Base-by-base conservation (phyloP, 2,888 invertebrate species). In the Cheilosia impressa region DNA sequence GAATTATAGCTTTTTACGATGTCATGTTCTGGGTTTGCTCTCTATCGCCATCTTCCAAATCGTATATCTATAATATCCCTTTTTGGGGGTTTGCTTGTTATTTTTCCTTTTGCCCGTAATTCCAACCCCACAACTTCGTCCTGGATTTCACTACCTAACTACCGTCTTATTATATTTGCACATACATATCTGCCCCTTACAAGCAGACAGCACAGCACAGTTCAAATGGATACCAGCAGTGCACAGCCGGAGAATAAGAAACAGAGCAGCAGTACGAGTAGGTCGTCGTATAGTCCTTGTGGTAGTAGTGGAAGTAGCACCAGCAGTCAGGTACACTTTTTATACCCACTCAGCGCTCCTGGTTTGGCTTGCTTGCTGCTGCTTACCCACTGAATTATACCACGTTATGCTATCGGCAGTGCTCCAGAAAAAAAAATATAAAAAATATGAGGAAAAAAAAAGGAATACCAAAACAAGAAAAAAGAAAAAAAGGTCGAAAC, bases 1-100 rank as follows among this genome's bases (percentile, higher is more conserved):
- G 90, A 90, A 90, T 90, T 90, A 89, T 90, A 90, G 87, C 88
- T 85, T 88, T 89, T 88, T 89, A 88, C 88, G 88, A 88, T 88
- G 88, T 87, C 87, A 88, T 88, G 88, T 88, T 88, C 87, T 87
- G 88, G 88, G 88, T 87, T 87, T 84, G 82, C 87, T 68, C 87
- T 76, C 81, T 72, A 83, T 79, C 87, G 87, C 80, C 87, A 87
- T 82, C 85, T 83, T 88, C 88, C 88, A 88, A 87, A 87, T 88
- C 77, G 62, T 87, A 83, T 83, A 80, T 83, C 76, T 78, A 75
- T 79, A 77, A 87, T 81, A 77, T 82, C 77, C 85, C 85, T 76
- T 80, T 85, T 27, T 85, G 72, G 43, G 87, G 81, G 78, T 78
- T 75, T 66, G 63, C 75, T 82, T 81, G 77, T 62, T 85, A 79